Conservation (phyloP, 2,797 vertebrate species). For the Cephalopachus bancanus region DNA sequence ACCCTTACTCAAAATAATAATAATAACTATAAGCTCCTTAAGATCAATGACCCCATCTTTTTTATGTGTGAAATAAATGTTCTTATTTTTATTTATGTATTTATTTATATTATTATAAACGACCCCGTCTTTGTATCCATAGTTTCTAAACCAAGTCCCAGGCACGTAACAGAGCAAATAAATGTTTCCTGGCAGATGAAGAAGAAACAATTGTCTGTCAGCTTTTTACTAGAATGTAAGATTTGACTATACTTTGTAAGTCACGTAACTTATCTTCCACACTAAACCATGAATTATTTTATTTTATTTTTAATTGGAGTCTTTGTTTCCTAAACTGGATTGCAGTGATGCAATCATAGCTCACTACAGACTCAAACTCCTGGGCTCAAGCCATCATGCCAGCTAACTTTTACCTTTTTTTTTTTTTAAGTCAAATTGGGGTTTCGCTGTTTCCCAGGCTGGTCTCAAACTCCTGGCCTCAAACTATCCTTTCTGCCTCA, state of each 20-base stretch:
- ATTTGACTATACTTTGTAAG: slow-evolving; percentile 7
- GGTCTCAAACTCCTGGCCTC: background rate
- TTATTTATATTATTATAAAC: no score
- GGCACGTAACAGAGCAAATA: background rate
- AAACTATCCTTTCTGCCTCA: background rate
- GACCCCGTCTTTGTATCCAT: background rate
- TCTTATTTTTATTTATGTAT: no score
- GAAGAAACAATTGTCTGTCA: slow-evolving; percentile 7
- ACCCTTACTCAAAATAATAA: no score
- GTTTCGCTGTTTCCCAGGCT: background rate
- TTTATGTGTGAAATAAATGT: no score
- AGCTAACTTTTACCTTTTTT: background rate
- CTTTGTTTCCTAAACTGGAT: background rate
- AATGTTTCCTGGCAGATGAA: slow-evolving; percentile 41
- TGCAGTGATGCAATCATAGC: background rate
- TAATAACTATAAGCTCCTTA: background rate
- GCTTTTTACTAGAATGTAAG: slow-evolving; percentile 27
- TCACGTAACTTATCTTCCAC: background rate
- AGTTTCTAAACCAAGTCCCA: slow-evolving; percentile 26
- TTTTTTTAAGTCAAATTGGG: background rate
- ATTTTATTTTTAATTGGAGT: background rate
- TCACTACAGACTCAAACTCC: background rate
- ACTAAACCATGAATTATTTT: background rate
- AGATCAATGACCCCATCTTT: background rate
- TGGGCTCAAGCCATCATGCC: background rate